These are phyloP conservation scores for Mesembrinibis cayennensis DNA, from an alignment of 2,113 vertebrate genomes.

Conservation along the genomic window DNA sequence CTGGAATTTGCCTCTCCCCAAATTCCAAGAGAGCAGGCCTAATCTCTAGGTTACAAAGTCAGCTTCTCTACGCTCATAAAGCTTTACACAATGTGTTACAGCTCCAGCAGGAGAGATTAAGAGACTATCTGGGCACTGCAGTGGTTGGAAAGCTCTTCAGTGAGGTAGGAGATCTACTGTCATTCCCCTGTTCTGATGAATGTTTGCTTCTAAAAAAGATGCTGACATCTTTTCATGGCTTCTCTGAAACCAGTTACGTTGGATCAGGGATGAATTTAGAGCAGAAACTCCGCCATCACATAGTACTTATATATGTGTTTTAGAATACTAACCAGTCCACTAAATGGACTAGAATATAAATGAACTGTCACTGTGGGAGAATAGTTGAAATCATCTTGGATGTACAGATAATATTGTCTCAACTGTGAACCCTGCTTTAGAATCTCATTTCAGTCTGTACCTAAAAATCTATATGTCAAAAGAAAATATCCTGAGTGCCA, in stretches of 20 bases:
- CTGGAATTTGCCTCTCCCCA: neutral
- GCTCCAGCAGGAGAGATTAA: neutral
- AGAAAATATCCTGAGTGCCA: constrained; percentile 49
- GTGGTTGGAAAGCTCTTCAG: neutral
- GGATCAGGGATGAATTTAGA: neutral
- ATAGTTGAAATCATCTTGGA: constrained; percentile 2
- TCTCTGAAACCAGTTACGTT: neutral
- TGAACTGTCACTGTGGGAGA: constrained; percentile 9
- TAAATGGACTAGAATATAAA: constrained; percentile 50
- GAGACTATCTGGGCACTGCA: neutral
- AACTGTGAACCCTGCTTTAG: constrained; percentile 22
- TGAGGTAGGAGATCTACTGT: neutral
- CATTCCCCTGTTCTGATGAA: neutral
- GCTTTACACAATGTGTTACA: neutral
- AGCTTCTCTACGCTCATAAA: neutral
- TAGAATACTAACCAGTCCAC: constrained; percentile 12
- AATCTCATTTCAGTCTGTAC: constrained; percentile 54
- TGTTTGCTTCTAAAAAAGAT: neutral
- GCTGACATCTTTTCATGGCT: neutral
- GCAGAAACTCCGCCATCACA: neutral
- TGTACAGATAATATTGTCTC: constrained; percentile 31
- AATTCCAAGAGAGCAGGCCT: neutral
- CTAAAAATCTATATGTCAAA: constrained; percentile 66
- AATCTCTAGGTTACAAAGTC: neutral
- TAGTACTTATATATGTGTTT: neutral